Evolutionary conservation across 2,113 vertebrate species (phyloP), one percentile per base, ranked within the genome.

Genomic region (Bettongia penicillata): DNA sequence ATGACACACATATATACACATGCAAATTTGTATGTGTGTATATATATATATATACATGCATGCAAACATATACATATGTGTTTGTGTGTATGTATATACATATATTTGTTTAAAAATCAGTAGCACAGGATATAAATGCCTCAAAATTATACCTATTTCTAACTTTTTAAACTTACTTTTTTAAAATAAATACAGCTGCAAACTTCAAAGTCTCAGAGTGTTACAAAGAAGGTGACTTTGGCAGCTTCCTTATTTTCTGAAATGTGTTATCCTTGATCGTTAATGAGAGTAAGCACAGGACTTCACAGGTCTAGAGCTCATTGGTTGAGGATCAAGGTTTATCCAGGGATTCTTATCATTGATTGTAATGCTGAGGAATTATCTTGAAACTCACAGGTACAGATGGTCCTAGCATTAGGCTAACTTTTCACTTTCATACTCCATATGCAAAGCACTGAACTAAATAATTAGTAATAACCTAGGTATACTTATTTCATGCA

Each of bases 381-480:
- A 7, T 7, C 11, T 93, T 47, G n/a, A 28, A 94, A 51, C 48
- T 92, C 16, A 92, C 3, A 95, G 55, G 94, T 94, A 49, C 28
- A 94, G 91, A 96, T 47, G 55, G 26, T 3, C 11, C 51, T 95
- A 37, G 1, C 90, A 53, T 91, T 95, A 28, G 95, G 51, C 84
- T 28, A 22, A 10, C 19, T 84, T 51, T 77, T 25, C 28, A 94
- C 5, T 22, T 3, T 96, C 51, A 57, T 0, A 68, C 89, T 31
- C 8, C 53, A 77, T 48, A 94, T 51, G 22, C 52, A 97, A 97
- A 91, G 1, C 2, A 96, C 90, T 97, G 0, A 96, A 93, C 3
- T 26, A 96, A 94, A 92, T 51, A 0, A 61, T 93, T 97, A 93
- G 68, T 91, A 97, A 96, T 94, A 89, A 95, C 0, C 47, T 8